Evolutionary conservation across 2,888 invertebrate genomes (phyloP).

Genomic region (Epirrhoe alternata): DNA sequence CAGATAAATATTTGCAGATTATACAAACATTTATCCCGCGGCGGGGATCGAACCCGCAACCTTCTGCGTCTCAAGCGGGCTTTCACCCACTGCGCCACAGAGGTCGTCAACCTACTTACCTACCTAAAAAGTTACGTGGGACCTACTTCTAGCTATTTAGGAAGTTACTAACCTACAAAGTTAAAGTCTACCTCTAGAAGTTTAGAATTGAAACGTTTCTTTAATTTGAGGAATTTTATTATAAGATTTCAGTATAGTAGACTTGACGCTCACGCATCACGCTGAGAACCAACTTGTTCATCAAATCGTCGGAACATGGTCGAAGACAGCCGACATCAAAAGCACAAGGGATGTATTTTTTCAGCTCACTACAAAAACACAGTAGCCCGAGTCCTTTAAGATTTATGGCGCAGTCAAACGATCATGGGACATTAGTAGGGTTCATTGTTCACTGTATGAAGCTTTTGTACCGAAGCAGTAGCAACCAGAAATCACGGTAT

Average conservation of each 20-base stretch:
- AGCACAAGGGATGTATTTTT: constrained; percentile 47
- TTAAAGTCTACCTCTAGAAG: too few species aligned
- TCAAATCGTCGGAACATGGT: constrained; percentile 40
- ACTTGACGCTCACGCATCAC: neutral
- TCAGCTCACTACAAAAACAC: constrained; percentile 57
- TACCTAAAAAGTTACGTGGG: too few species aligned
- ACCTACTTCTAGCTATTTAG: neutral
- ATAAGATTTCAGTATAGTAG: neutral
- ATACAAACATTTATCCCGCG: too few species aligned
- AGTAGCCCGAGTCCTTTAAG: constrained; percentile 55
- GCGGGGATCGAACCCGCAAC: too few species aligned
- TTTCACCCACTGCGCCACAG: too few species aligned
- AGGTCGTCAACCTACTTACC: too few species aligned
- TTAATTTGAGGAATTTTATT: neutral
- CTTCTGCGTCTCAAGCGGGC: too few species aligned
- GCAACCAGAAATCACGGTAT: constrained; percentile 49
- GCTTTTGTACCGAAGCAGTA: constrained; percentile 63
- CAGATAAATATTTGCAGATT: too few species aligned
- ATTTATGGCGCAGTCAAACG: constrained; percentile 77
- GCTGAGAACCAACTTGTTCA: constrained; percentile 17
- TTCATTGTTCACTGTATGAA: constrained; percentile 76
- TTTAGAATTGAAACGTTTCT: too few species aligned
- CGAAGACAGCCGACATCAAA: constrained; percentile 46
- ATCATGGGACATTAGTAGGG: constrained; percentile 82
- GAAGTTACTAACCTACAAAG: too few species aligned